A percentile compares a stretch with the other conserved stretches of the same genome.
phyloP scores from a whole-genome alignment of 2,113 vertebrate species.

The Hepsetus odoe region DNA sequence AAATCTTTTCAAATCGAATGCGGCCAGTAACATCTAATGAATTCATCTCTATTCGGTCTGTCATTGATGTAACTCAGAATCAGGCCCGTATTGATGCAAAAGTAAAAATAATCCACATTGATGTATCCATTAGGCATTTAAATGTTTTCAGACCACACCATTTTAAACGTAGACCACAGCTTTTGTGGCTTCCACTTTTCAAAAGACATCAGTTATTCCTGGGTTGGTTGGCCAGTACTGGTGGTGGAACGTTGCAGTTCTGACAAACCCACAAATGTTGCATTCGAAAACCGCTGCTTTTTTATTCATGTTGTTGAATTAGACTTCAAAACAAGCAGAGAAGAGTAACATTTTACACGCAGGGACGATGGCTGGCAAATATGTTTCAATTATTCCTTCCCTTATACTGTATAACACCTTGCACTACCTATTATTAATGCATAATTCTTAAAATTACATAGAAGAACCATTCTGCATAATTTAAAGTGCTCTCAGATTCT shows the following conservation, averaged over 20 bases:
- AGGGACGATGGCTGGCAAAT: too few species aligned
- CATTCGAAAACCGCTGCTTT: slow-evolving; percentile 20
- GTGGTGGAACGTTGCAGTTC: neutral
- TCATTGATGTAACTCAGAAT: neutral
- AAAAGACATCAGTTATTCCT: slow-evolving; percentile 45
- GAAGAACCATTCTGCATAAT: too few species aligned
- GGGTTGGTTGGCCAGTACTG: slow-evolving; percentile 19
- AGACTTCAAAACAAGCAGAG: neutral
- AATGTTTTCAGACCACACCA: slow-evolving; percentile 26
- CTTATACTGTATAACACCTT: too few species aligned
- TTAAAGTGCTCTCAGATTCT: too few species aligned
- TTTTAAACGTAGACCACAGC: neutral
- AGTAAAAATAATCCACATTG: neutral
- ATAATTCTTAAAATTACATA: too few species aligned
- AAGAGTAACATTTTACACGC: too few species aligned
- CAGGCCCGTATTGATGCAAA: neutral
- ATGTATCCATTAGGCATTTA: slow-evolving; percentile 16
- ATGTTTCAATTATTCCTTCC: too few species aligned
- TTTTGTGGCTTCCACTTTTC: slow-evolving; percentile 26
- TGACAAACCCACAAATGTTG: slow-evolving; percentile 14
- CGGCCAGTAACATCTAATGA: neutral
- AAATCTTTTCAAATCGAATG: neutral
- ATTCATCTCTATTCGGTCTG: neutral
- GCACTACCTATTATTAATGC: too few species aligned
- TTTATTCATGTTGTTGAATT: neutral